A percentile compares a stretch with the other conserved stretches of the same genome.
phyloP scores from a whole-genome alignment of 1,140 invertebrate genomes.

The Aphis craccivora region DNA sequence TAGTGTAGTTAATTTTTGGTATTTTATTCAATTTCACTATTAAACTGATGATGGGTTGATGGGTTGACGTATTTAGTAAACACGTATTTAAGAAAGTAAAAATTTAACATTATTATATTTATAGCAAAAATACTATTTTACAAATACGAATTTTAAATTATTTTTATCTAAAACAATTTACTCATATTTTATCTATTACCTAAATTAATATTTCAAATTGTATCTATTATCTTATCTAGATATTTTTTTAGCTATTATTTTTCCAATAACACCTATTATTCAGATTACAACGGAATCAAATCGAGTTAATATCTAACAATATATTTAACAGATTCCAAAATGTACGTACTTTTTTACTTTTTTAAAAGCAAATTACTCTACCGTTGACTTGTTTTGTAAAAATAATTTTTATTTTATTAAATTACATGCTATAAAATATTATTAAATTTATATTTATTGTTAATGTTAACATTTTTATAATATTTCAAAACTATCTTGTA shows the following conservation, averaged over 20 bases:
- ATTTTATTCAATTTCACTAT: no score
- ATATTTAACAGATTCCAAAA: neutral
- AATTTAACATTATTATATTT: neutral
- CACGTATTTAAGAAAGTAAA: neutral
- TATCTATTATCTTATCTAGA: no score
- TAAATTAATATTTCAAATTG: no score
- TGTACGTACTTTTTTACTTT: neutral
- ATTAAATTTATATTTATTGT: no score
- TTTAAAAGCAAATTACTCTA: neutral
- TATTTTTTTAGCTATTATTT: neutral
- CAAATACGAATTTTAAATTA: neutral
- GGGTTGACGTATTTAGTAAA: neutral
- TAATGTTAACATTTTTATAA: no score
- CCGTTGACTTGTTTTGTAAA: neutral
- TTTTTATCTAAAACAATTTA: neutral
- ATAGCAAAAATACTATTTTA: neutral
- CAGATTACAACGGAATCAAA: neutral
- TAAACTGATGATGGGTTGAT: no score
- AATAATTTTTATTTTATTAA: neutral
- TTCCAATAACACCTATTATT: no score
- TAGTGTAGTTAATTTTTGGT: no score
- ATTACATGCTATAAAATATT: no score
- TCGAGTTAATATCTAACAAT: neutral
- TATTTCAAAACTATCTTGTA: no score
- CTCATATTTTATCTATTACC: no score